These are phyloP conservation scores for Caenorhabditis sinica DNA, from an alignment of 2,888 invertebrate genomes.

Conservation along the genomic window DNA sequence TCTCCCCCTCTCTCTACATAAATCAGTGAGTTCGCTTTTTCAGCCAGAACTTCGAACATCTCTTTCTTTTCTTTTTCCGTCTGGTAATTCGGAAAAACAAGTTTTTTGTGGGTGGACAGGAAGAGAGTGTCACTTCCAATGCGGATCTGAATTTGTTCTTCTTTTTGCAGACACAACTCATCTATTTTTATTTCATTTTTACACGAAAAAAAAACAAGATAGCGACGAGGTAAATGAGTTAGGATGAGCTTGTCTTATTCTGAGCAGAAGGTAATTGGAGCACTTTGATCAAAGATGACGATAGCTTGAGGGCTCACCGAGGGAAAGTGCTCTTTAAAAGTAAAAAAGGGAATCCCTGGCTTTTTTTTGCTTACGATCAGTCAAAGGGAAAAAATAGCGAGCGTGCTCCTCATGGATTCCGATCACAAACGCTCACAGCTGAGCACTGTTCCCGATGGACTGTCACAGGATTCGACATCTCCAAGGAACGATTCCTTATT, in stretches of 20 bases:
- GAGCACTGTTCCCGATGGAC: too few relatives aligned
- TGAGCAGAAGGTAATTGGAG: background rate
- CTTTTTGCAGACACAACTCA: background rate
- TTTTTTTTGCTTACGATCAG: too few relatives aligned
- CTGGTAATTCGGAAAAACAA: slow-evolving; percentile 23
- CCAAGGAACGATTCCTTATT: too few relatives aligned
- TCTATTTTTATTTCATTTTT: background rate
- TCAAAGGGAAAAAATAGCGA: too few relatives aligned
- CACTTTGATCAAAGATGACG: slow-evolving; percentile 24
- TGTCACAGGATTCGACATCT: too few relatives aligned
- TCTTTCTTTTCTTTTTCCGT: background rate
- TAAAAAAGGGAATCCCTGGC: slow-evolving; percentile 1
- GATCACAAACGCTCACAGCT: too few relatives aligned
- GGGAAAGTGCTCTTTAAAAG: slow-evolving; percentile 15
- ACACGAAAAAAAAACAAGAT: background rate
- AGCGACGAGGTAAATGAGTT: background rate
- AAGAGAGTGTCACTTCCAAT: slow-evolving; percentile 25
- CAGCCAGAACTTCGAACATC: slow-evolving; percentile 20
- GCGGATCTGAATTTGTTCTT: slow-evolving; percentile 19
- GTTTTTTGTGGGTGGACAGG: slow-evolving; percentile 15
- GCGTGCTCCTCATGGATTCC: too few relatives aligned
- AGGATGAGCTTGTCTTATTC: background rate
- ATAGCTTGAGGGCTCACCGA: slow-evolving; percentile 7
- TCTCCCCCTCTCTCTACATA: background rate
- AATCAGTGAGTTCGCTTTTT: slow-evolving; percentile 21